phyloP scores from a whole-genome alignment of 53 echinoderm and acorn worm species.

The Echinarachnius parma region DNA sequence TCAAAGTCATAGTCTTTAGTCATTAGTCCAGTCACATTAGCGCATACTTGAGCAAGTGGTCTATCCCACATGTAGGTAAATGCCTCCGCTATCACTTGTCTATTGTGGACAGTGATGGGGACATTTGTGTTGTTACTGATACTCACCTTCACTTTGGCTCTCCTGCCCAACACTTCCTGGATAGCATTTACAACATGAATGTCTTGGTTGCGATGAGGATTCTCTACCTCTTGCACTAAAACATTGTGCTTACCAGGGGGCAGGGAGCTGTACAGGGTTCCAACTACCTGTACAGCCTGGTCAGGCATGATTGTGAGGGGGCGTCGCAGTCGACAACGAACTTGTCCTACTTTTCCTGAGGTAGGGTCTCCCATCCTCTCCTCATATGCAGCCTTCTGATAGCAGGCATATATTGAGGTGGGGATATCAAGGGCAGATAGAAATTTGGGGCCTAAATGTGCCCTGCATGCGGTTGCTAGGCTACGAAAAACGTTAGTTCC shows the following conservation, averaged over 20 bases:
- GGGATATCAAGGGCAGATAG: not conserved
- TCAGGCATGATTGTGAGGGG: not conserved
- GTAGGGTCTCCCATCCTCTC: conserved; percentile 2
- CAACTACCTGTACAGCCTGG: not conserved
- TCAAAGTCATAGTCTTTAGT: not conserved
- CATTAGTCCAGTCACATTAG: not conserved
- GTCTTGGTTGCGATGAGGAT: not conserved
- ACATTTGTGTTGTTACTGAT: not conserved
- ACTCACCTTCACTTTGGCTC: not conserved
- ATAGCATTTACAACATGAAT: not conserved
- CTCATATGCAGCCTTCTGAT: not conserved
- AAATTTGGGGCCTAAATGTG: not conserved
- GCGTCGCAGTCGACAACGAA: not conserved
- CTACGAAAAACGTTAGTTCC: conserved; percentile 8
- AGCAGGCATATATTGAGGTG: not conserved
- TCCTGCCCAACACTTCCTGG: not conserved
- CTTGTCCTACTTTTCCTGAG: conserved; percentile 14
- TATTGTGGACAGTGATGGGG: not conserved
- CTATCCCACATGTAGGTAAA: not conserved
- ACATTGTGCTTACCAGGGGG: not conserved
- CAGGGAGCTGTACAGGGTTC: not conserved
- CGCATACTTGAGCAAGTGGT: not conserved
- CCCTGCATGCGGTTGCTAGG: not conserved
- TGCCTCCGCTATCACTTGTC: not conserved
- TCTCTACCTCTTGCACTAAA: not conserved